Base-by-base conservation (phyloP, 2,888 invertebrate species). In the Lottia gigantea region DNA sequence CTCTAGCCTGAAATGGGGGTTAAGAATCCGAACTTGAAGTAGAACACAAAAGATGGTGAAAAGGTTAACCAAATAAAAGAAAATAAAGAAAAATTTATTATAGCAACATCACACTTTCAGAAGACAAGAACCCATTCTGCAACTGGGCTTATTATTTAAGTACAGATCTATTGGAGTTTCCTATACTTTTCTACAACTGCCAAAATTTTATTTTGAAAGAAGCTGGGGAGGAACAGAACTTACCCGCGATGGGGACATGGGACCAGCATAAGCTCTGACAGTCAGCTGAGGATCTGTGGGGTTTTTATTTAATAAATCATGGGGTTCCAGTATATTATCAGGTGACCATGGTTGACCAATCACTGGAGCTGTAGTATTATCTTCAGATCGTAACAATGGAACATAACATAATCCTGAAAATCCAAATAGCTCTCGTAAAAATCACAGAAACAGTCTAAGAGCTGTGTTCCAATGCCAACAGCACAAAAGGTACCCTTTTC, bases 211-310 rank as follows among this genome's bases (percentile, higher is more conserved):
- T 45, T 16, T n/a, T n/a, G n/a, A n/a, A n/a, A n/a, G 15, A 62
- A 46, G 2, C 11, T 16, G 16, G 46, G 8, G 12, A 3, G 11
- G 15, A 40, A 23, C 19, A 31, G 55, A 23, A 40, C 64, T 70
- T 74, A 87, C 88, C 82, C 83, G 78, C 7, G 80, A 90, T 74
- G 93, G 92, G 61, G 92, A 92, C 96, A 97, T 96, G 23, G 97
- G 97, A 0, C 97, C 97, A 12, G 96, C 97, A 89, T 93, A 93
- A 0, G 96, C 97, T 83, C 82, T 83, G n/a, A 89, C 80, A 46
- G 76, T 76, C 68, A 83, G 70, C 1, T 81, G 78, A 0, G 84
- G 78, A 45, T 83, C 82, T 49, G 68, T 80, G 26, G 85, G 84
- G 67, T 79, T 82, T 63, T 68, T 67, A 46, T 25, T 55, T 23